phyloP scores from a whole-genome alignment of 2,113 vertebrate genomes.

The Turnix velox region DNA sequence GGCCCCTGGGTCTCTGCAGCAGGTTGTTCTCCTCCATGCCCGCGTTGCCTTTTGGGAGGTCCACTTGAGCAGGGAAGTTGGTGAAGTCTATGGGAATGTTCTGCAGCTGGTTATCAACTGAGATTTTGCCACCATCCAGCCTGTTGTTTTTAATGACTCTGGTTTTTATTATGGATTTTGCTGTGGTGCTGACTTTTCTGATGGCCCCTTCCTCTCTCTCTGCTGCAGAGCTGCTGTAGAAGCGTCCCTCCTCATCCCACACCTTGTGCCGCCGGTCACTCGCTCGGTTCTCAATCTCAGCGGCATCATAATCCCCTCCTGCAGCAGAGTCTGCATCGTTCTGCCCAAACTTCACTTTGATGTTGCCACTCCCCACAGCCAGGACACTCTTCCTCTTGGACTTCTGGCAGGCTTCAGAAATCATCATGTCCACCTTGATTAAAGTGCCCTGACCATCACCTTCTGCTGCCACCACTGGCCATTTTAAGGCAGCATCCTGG shows the following conservation, averaged over 20 bases:
- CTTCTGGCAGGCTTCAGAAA: constrained; percentile 91
- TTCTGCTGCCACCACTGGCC: constrained; percentile 84
- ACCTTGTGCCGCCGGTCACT: constrained; percentile 79
- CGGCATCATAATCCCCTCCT: constrained; percentile 70
- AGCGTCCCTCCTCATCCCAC: constrained; percentile 73
- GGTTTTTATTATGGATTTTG: constrained; percentile 72
- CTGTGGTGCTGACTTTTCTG: constrained; percentile 76
- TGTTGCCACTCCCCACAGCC: constrained; percentile 79
- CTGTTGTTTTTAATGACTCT: constrained; percentile 42
- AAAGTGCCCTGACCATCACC: constrained; percentile 89
- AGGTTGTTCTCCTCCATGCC: constrained; percentile 78
- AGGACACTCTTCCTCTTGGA: constrained; percentile 90
- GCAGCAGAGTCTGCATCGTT: constrained; percentile 62
- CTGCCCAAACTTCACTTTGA: constrained; percentile 87
- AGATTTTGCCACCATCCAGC: constrained; percentile 75
- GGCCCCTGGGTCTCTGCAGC: constrained; percentile 76
- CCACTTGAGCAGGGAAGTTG: constrained; percentile 89
- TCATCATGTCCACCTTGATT: constrained; percentile 89
- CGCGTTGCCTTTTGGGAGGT: constrained; percentile 72
- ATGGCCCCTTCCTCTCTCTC: constrained; percentile 79
- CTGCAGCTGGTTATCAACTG: constrained; percentile 74
- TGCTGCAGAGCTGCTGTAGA: constrained; percentile 73
- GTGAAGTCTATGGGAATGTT: constrained; percentile 86
- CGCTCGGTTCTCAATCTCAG: constrained; percentile 80
- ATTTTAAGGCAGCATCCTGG: constrained; percentile 69